Base-by-base conservation (phyloP, 2,888 invertebrate species). In the Eupithecia dodoneata region DNA sequence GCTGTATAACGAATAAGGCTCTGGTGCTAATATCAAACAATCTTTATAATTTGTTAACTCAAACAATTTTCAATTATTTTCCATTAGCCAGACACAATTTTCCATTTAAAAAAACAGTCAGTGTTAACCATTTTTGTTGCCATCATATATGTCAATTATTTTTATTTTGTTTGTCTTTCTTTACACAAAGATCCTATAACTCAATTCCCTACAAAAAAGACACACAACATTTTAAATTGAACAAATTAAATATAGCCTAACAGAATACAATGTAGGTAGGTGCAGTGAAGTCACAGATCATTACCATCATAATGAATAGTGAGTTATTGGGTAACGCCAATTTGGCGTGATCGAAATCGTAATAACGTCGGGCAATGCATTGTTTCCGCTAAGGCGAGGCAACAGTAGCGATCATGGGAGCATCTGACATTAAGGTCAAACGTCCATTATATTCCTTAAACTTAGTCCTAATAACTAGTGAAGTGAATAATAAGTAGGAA, bases 251-350 rank as follows among this genome's bases (percentile, higher is more conserved):
- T 55, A 44, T 44, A 55, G 9, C 3, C 6, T 55, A 7, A 7
- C 9, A 55, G 7, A 55, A 59, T 59, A 18, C n/a, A 59, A 65
- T 41, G 13, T 42, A n/a, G 9, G 3, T 42, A 69, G n/a, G 18
- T 30, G 45, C 70, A 47, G 63, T 63, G 7, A 2, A n/a, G 70
- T 70, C 71, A 75, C 65, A 75, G 75, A 71, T 52, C 75, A 71
- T 71, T 75, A 71, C 49, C 70, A 70, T 52, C 15, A 18, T 49
- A 45, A 74, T 59, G 45, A 71, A 75, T 65, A 63, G 70, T 75
- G 71, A 67, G 66, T 71, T 49, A 75, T 75, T 75, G 71, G 52
- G 52, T 42, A 71, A 75, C 18, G 63, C 41, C 47, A 74, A 70
- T 70, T 74, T 63, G 59, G 59, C 59, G 74, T 59, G 52, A 70